These are phyloP conservation scores for Acestrorhynchus altus DNA, from an alignment of 2,797 vertebrate genomes.

Conservation along the genomic window DNA sequence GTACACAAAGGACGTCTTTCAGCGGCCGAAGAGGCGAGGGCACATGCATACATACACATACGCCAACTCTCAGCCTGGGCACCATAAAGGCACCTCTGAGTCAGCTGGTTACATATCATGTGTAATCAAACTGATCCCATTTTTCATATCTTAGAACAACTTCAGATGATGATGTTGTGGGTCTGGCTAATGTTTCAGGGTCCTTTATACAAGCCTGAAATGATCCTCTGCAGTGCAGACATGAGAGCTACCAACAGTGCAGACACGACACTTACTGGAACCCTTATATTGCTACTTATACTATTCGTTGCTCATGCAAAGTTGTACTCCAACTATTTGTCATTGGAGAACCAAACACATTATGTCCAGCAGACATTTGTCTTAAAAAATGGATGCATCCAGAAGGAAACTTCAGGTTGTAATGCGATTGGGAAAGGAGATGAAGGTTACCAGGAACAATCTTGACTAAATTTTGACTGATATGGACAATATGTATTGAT, in stretches of 20 bases:
- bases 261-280: too few relatives aligned
- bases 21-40: constrained; percentile 74
- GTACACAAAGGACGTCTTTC: constrained; percentile 82
- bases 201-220: neutral
- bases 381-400: too few relatives aligned
- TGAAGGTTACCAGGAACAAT: too few relatives aligned
- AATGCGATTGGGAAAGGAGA: too few relatives aligned
- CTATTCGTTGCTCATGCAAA: too few relatives aligned
- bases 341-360: too few relatives aligned
- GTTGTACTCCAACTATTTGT: neutral
- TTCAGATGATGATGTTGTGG: neutral
- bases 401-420: too few relatives aligned
- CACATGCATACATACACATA: constrained; percentile 72
- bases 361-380: too few relatives aligned
- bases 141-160: constrained; percentile 27
- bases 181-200: neutral
- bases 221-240: neutral
- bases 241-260: too few relatives aligned
- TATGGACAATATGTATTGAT: too few relatives aligned
- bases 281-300: too few relatives aligned
- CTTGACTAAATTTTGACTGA: too few relatives aligned
- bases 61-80: constrained; percentile 66
- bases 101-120: constrained; percentile 66
- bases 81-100: constrained; percentile 68
- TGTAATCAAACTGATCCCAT: constrained; percentile 40